phyloP scores from a whole-genome alignment of 1,140 invertebrate species.

The Macrocentrus cingulum region DNA sequence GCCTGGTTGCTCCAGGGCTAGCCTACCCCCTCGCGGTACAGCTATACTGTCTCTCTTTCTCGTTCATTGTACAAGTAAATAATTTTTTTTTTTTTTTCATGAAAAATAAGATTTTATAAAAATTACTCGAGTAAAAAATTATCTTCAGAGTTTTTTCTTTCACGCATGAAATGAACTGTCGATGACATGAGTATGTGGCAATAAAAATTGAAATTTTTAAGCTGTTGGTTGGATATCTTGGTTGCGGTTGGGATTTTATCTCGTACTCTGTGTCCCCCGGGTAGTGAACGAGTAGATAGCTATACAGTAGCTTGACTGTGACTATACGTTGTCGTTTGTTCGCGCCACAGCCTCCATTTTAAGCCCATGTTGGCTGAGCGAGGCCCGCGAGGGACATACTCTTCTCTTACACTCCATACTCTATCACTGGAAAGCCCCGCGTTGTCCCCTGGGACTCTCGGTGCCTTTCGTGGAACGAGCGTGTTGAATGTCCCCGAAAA shows the following conservation, averaged over 20 bases:
- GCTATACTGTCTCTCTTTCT: background rate
- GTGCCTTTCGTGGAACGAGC: slow-evolving; percentile 20
- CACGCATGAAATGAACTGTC: too few species aligned
- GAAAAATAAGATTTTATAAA: too few species aligned
- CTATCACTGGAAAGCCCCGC: slow-evolving; percentile 8
- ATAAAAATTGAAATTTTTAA: background rate
- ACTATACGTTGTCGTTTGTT: slow-evolving; percentile 35
- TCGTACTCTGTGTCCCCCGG: slow-evolving; percentile 6
- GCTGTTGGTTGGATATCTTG: too few species aligned
- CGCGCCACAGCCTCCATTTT: slow-evolving; percentile 40
- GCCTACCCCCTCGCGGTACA: slow-evolving; percentile 20
- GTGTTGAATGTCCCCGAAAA: slow-evolving; percentile 13
- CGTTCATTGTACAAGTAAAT: too few species aligned
- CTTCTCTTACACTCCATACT: slow-evolving; percentile 10
- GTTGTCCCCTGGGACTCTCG: slow-evolving; percentile 20
- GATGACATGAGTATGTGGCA: too few species aligned
- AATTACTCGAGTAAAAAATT: too few species aligned
- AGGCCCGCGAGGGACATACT: slow-evolving; percentile 28
- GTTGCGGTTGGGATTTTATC: slow-evolving; percentile 7
- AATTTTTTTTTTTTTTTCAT: too few species aligned
- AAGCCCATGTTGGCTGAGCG: slow-evolving; percentile 34
- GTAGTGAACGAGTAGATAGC: slow-evolving; percentile 4
- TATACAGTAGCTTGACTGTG: too few species aligned
- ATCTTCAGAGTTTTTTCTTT: too few species aligned
- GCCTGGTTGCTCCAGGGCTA: slow-evolving; percentile 38